phyloP scores from a whole-genome alignment of 2,113 vertebrate species.

The Nesoenas mayeri region DNA sequence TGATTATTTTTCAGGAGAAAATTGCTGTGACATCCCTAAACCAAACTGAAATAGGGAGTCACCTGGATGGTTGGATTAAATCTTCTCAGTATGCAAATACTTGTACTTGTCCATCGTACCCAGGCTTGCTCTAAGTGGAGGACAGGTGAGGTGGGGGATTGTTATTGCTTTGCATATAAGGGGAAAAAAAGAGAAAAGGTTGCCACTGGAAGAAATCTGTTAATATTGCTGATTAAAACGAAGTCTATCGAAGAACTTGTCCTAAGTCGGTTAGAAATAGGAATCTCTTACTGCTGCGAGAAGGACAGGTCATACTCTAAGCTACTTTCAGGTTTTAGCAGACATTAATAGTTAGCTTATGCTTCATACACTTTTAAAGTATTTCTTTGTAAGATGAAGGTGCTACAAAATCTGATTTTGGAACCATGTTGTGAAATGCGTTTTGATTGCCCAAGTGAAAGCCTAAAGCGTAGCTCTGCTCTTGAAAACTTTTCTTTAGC shows the following conservation, averaged over 20 bases:
- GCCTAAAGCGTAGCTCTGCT: not conserved
- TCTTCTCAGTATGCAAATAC: not conserved
- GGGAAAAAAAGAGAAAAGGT: not conserved
- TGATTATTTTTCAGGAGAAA: slow-evolving; percentile 21
- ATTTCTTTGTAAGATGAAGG: not conserved
- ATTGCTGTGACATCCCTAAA: not conserved
- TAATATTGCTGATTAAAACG: not conserved
- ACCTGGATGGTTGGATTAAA: not conserved
- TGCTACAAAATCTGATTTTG: not conserved
- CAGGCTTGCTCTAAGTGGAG: not conserved
- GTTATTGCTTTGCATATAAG: not conserved
- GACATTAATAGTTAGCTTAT: not conserved
- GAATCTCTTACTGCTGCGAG: not conserved
- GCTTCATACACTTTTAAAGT: not conserved
- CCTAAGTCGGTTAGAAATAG: not conserved
- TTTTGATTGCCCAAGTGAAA: not conserved
- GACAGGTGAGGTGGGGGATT: not conserved
- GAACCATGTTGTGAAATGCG: not conserved
- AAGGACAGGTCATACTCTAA: not conserved
- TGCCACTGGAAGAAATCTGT: not conserved
- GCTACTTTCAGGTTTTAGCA: not conserved
- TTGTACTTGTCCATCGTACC: not conserved
- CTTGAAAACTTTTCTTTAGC: not conserved
- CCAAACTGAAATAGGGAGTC: not conserved
- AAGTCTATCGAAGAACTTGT: not conserved